Base-by-base conservation (phyloP, 2,797 vertebrate genomes). In the Sebastes steindachneri region DNA sequence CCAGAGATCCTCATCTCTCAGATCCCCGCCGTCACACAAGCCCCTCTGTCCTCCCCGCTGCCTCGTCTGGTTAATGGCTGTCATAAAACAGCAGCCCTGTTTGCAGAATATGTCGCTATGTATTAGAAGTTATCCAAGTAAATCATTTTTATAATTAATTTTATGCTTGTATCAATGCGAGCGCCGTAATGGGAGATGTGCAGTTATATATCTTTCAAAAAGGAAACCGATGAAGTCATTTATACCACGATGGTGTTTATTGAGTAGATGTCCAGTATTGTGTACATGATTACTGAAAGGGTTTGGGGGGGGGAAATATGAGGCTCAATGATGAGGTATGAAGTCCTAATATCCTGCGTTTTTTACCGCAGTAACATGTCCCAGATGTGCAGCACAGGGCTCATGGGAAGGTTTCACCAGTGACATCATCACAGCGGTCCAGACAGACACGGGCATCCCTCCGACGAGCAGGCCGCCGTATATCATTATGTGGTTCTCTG, bases 401-500 rank as follows among this genome's bases (percentile, higher is more conserved):
- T 83, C 68, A 73, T 9, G 62, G 76, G 78, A 90, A 82, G 73
- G 35, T 82, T 90, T 90, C 58, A 63, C 35, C 70, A 54, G 85
- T 93, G 93, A 95, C 89, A 83, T 89, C 91, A 95, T 82, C 82
- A 68, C 11, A 68, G 85, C 17, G 90, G 92, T 93, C 86, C 86
- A 91, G 90, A 91, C 91, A 86, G 86, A 86, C 82, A 68, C 29
- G 83, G 85, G 92, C 86, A 90, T 90, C 86, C 80, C 82, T 91
- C 79, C 66, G 83, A 82, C 67, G n/a, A 86, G 75, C 82, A 71
- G 86, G 75, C 86, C 81, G 87, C 88, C 78, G 2, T 91, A 21
- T 92, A n/a, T 92, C 73, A 94, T 94, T 94, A 94, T 94, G 91
- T 89, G 93, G 92, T 93, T 92, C 75, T 75, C 63, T 74, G 55